Evolutionary conservation across 2,888 invertebrate genomes (phyloP), one percentile per base, ranked within the genome.

Genomic region (Diaprepes abbreviatus): DNA sequence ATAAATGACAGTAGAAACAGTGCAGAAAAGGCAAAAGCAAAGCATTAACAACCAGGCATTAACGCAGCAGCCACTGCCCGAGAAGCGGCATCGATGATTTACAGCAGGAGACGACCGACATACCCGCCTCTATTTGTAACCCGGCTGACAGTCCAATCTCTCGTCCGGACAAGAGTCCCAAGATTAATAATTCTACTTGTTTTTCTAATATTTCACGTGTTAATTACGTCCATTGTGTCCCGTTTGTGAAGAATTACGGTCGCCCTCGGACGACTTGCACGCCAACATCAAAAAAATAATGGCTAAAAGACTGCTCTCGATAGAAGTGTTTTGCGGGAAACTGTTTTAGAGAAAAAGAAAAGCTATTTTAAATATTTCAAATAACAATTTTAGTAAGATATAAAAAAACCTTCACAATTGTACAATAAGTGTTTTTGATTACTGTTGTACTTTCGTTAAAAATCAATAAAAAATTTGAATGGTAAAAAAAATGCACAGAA

Each of bases 141-240:
- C 78, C 77, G 70, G 70, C 75, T 83, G 83, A 83, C 83, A 83
- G 83, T 79, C 81, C 82, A 82, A 83, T 83, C 81, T 83, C 81
- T 81, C 81, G 38, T 80, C 80, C 80, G 79, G 50, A 62, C 62
- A 50, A 62, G 63, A 54, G 80, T 71, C 76, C 77, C 77, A 82
- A 82, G 83, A 83, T 83, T 82, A 82, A 83, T 83, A 83, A 81
- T 82, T 82, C 81, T 78, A 81, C 81, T 82, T 82, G 81, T 82
- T 82, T 82, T 82, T 80, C 80, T 82, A 82, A 83, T 83, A 83
- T 81, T 82, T 83, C 82, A 83, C 80, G 77, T 80, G 82, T 81
- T 83, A 83, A 83, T 83, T 82, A 82, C 80, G 77, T 73, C 70
- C 75, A 78, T 79, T 80, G 79, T 79, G 73, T 75, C 77, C 74